These are phyloP conservation scores for Alfaro cultratus DNA, from an alignment of 2,797 vertebrate species.

Conservation along the genomic window DNA sequence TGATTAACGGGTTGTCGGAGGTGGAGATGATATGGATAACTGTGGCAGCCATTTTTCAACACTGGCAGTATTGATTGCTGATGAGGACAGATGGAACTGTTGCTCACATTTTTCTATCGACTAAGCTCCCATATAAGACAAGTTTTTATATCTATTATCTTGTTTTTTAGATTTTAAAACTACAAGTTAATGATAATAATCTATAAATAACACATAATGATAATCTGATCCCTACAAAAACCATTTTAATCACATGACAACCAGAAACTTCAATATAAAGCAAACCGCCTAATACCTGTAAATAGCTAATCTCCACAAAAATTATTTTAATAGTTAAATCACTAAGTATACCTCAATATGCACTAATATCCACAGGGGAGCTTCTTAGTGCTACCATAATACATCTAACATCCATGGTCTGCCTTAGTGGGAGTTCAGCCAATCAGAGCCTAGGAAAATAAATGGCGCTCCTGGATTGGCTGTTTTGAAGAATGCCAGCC, in stretches of 20 bases:
- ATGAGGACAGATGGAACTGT: neutral
- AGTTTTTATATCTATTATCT: neutral
- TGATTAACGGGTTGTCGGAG: slow-evolving; percentile 21
- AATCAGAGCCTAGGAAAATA: neutral
- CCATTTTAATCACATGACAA: neutral
- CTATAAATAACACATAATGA: neutral
- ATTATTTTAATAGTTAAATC: neutral
- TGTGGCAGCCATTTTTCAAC: slow-evolving; percentile 3
- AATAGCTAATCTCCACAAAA: neutral
- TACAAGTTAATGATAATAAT: neutral
- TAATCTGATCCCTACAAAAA: neutral
- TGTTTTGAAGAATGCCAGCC: neutral
- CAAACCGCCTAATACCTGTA: neutral
- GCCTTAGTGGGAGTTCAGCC: neutral
- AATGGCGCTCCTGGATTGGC: neutral
- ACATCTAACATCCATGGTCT: neutral
- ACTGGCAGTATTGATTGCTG: slow-evolving; percentile 3
- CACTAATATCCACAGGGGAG: neutral
- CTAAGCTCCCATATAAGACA: neutral
- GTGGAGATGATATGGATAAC: slow-evolving; percentile 38
- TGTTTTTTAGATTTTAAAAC: neutral
- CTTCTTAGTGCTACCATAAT: neutral
- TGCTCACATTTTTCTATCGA: neutral
- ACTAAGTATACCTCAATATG: neutral
- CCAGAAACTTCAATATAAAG: neutral